Percentiles rank a stretch among this genome's conserved stretches.
Evolutionary conservation across 2,888 invertebrate species (phyloP).

Genomic region (Coleophora flavipennella): DNA sequence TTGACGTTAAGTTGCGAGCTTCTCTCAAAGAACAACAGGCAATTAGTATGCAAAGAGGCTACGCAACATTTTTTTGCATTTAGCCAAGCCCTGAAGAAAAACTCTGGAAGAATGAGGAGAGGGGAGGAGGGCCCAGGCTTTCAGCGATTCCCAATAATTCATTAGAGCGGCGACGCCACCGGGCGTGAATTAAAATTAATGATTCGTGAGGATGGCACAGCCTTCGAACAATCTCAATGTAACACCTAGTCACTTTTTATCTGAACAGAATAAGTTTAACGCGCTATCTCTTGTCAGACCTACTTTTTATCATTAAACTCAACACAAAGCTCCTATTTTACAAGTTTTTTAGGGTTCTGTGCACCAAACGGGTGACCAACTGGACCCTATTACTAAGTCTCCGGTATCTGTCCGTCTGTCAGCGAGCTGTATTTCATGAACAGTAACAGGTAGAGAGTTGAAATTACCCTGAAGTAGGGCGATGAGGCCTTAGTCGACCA

Average conservation of each 20-base stretch:
- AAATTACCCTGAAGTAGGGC: no score
- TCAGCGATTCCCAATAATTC: slow-evolving; percentile 69
- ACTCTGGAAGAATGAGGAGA: slow-evolving; percentile 50
- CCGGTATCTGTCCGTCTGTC: no score
- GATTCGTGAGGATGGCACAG: slow-evolving; percentile 61
- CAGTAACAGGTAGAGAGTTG: no score
- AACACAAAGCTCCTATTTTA: no score
- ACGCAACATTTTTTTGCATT: slow-evolving; percentile 69
- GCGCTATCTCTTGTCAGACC: slow-evolving; percentile 35
- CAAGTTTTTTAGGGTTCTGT: no score
- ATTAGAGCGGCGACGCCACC: slow-evolving; percentile 65
- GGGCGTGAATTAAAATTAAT: slow-evolving; percentile 71
- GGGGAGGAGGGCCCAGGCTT: slow-evolving; percentile 39
- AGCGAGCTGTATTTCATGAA: no score
- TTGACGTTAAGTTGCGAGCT: slow-evolving; percentile 44
- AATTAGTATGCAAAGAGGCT: slow-evolving; percentile 67
- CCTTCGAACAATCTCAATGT: slow-evolving; percentile 51
- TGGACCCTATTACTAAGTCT: no score
- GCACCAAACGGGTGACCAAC: no score
- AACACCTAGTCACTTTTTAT: slow-evolving; percentile 64
- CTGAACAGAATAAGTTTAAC: slow-evolving; percentile 53
- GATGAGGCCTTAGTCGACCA: no score
- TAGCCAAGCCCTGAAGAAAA: slow-evolving; percentile 66
- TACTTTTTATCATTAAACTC: slow-evolving; percentile 41
- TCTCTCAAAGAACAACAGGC: slow-evolving; percentile 59